These are phyloP conservation scores for Mythimna pallens DNA, from an alignment of 2,888 invertebrate genomes.

Conservation along the genomic window DNA sequence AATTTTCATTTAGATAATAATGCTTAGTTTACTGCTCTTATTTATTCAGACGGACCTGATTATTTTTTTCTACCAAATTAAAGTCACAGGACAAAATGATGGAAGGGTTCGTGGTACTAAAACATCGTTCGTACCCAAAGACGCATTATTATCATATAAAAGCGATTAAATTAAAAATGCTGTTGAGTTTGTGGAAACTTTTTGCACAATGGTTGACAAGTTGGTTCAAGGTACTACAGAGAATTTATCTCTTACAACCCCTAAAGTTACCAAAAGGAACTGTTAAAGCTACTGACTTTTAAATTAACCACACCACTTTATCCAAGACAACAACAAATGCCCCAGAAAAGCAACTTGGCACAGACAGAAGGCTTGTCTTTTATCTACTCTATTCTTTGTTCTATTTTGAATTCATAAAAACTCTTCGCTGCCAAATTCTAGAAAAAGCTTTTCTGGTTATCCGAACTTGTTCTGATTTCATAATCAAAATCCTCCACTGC, in stretches of 20 bases:
- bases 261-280: no score
- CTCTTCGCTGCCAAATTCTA: no score
- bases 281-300: no score
- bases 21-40: constrained; percentile 17
- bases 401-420: no score
- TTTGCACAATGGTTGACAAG: background rate
- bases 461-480: background rate
- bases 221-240: no score
- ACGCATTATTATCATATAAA: constrained; percentile 17
- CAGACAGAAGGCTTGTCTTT: no score
- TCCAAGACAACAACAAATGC: no score
- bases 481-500: no score
- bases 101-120: constrained; percentile 3
- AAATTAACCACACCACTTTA: no score
- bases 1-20: background rate
- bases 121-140: constrained; percentile 2
- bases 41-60: constrained; percentile 9
- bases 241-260: background rate
- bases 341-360: no score
- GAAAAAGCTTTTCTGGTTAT: background rate
- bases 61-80: constrained; percentile 11
- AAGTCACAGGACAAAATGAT: constrained; percentile 11
- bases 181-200: background rate
- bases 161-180: constrained; percentile 2
- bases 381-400: no score